Conservation (phyloP, 1,140 invertebrate genomes). For the Trichonephila inaurata region DNA sequence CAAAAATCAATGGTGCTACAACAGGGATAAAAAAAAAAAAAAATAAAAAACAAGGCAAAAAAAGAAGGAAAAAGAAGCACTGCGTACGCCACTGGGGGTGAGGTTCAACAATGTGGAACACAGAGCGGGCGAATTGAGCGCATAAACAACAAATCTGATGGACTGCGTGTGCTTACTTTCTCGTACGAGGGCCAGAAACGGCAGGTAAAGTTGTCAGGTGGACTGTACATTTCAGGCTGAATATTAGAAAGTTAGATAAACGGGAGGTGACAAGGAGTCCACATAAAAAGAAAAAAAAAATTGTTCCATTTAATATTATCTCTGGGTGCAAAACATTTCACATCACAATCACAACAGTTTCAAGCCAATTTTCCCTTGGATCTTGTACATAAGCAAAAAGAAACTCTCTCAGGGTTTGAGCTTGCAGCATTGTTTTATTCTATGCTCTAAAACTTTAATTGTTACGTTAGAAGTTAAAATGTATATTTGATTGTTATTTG, state of each 20-base stretch:
- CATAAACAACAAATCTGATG: conserved; percentile 1
- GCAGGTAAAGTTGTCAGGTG: conserved; percentile 41
- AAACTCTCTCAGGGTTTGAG: too few relatives aligned
- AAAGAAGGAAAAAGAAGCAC: background rate
- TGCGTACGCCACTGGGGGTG: background rate
- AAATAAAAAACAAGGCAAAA: too few relatives aligned
- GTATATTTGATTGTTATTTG: too few relatives aligned
- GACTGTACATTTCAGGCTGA: conserved; percentile 51
- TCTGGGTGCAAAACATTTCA: conserved; percentile 14
- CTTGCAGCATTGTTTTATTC: too few relatives aligned
- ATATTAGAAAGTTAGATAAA: conserved; percentile 3
- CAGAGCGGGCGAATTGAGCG: background rate
- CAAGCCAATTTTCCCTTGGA: too few relatives aligned
- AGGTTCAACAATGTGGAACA: background rate
- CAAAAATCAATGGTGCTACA: too few relatives aligned
- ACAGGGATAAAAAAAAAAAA: too few relatives aligned
- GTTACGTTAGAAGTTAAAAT: too few relatives aligned
- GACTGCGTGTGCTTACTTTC: conserved; percentile 38
- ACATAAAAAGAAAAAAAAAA: conserved; percentile 49
- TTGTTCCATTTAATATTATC: background rate
- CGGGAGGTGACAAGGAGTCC: conserved; percentile 1
- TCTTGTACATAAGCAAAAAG: too few relatives aligned
- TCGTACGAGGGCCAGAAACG: conserved; percentile 49
- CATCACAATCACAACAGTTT: background rate
- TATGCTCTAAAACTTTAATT: too few relatives aligned